Evolutionary conservation across 2,797 vertebrate genomes (phyloP).

Genomic region (Erethizon dorsatum): DNA sequence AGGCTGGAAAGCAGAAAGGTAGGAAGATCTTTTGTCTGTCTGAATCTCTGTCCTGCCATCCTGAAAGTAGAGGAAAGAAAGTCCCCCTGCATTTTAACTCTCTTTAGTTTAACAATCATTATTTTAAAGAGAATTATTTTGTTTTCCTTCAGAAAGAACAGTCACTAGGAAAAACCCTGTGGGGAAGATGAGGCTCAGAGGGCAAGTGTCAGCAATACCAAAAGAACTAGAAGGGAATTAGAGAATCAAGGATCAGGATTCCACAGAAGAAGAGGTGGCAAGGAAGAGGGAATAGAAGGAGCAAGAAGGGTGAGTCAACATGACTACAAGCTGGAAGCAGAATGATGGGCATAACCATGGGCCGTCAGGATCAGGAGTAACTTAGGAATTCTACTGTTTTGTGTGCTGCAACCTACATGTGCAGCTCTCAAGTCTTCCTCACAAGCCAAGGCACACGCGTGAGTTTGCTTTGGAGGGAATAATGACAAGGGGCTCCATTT

Average conservation of each 20-base stretch:
- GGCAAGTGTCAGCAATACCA: background rate
- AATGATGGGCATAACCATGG: background rate
- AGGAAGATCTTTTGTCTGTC: background rate
- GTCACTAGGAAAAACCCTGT: background rate
- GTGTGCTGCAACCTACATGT: fast-evolving
- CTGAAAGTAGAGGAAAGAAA: background rate
- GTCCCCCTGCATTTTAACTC: background rate
- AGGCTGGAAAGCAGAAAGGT: background rate
- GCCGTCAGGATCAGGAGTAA: background rate
- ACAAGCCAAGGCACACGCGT: fast-evolving
- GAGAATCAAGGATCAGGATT: background rate
- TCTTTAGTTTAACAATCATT: background rate
- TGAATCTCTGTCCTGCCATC: background rate
- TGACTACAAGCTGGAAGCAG: background rate
- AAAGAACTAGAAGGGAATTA: background rate
- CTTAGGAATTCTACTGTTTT: too few relatives aligned
- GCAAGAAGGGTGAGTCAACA: background rate
- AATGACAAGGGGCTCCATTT: background rate
- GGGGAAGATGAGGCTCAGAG: background rate
- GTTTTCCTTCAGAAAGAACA: background rate
- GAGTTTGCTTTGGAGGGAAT: background rate
- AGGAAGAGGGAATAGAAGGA: background rate
- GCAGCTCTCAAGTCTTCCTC: too few relatives aligned
- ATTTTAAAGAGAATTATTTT: background rate
- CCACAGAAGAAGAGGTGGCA: too few relatives aligned